Evolutionary conservation across 2,888 invertebrate genomes (phyloP), one percentile per base, ranked within the genome.

Genomic region (Archips crataeganus): DNA sequence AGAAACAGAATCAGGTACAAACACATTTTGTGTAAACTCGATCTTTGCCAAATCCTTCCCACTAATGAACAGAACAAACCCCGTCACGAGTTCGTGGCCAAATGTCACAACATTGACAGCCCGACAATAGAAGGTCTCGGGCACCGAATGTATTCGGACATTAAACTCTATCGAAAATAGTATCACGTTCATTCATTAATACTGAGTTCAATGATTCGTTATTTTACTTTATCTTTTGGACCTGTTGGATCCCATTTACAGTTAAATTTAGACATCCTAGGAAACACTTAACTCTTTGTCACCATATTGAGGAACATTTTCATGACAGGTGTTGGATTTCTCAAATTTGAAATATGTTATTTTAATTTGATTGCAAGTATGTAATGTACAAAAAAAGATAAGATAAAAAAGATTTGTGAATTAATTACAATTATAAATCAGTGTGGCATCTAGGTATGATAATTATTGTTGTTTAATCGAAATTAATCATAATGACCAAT

Each of bases 11-110:
- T 76, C 81, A 89, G 79, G 83, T 87, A 89, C 80, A 88, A 82
- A 75, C 87, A 89, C 87, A 87, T 88, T 79, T 80, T 84, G 75
- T 77, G 76, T 78, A 83, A 77, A 75, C 81, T 51, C 81, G 82
- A 83, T 81, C 82, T 84, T 86, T 92, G 93, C 93, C 92, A 93
- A 93, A 89, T 86, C 83, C 80, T 82, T 85, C 81, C 80, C 79
- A 83, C 89, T 89, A 90, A 91, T 89, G 89, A 90, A 86, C 81
- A 89, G 88, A 89, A 86, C 81, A 79, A 78, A 77, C 80, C 81
- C 82, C 80, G 78, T 86, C 86, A 83, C 79, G 80, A 78, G 86
- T 82, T 81, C 81, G 82, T 79, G 83, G 79, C 78, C 81, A 82
- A 84, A 84, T 82, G 82, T 82, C 77, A 78, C 78, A 78, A 77